phyloP scores from a whole-genome alignment of 1,140 invertebrate species.

The Neodiprion pinetum region DNA sequence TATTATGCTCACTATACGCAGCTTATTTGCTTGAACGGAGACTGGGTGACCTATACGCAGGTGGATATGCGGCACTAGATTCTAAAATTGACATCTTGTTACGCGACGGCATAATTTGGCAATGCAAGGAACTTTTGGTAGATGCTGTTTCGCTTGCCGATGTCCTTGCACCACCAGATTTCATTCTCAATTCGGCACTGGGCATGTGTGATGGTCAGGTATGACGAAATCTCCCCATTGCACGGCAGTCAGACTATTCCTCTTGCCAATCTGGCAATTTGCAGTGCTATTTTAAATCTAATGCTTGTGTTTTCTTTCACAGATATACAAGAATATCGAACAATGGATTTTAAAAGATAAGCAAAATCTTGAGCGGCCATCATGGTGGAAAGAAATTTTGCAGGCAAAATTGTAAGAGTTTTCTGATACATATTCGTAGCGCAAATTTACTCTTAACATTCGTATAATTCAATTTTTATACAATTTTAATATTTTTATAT shows the following conservation, averaged over 20 bases:
- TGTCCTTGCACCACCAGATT: conserved; percentile 87
- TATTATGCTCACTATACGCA: conserved; percentile 76
- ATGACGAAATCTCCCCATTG: conserved; percentile 31
- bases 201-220: conserved; percentile 85
- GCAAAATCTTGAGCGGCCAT: conserved; percentile 74
- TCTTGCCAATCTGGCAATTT: not conserved
- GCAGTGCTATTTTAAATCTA: not conserved
- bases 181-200: conserved; percentile 84
- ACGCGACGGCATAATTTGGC: conserved; percentile 68
- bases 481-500: too few species aligned
- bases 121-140: conserved; percentile 76
- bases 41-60: conserved; percentile 78
- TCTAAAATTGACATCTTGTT: conserved; percentile 63
- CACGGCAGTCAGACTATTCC: conserved; percentile 10
- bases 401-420: conserved; percentile 47
- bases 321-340: conserved; percentile 87
- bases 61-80: conserved; percentile 65
- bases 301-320: conserved; percentile 41
- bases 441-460: too few species aligned
- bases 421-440: too few species aligned
- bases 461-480: too few species aligned
- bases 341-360: conserved; percentile 74
- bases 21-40: conserved; percentile 77
- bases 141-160: conserved; percentile 84
- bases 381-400: conserved; percentile 80